Evolutionary conservation across 92 coral and sea anemone species (phyloP), one percentile per base, ranked within the genome.

Genomic region (Pocillopora meandrina): DNA sequence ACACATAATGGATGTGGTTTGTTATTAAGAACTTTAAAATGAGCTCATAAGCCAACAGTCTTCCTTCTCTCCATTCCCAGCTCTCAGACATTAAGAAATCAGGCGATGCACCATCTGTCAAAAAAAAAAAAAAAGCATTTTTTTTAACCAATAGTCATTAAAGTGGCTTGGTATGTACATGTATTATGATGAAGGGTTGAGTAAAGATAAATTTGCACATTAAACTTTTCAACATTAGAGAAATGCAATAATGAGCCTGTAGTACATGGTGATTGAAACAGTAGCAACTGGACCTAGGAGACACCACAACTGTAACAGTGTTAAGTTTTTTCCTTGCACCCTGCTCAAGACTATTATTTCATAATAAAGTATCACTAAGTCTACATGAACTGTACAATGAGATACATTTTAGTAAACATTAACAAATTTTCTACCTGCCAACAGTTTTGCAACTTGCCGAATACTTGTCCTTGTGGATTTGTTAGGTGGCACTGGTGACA

Each of bases 61-160:
- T 84, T 21, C 99, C 99, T 85, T 97, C 99, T 86, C 99, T 89
- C 99, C 99, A 97, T 82, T 97, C 99, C 99, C 99, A 97, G 1
- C 98, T 82, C 74, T 91, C 93, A 3, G 98, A 97, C 75, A 93
- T 92, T 66, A 93, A 77, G 57, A 80, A 15, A 70, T 90, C 93
- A 12, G 56, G 72, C 71, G 92, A 85, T 31, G 91, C 55, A 19
- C 72, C 80, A 34, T 72, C 86, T 83, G 58, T 8, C 15, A 9
- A 59, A 67, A n/a, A 36, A 62, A 47, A 19, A 11, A 1, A 34
- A 21, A 56, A 61, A 15, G 49, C 7, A 13, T 3, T 12, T 13
- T 9, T 9, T 11, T 19, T 7, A 6, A 65, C 7, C 12, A n/a
- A 31, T n/a, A n/a, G 70, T 26, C 31, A 26, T 26, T 26, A 1